These are phyloP conservation scores for Drosophila pseudotalamancana DNA, from an alignment of 2,888 invertebrate genomes.

Conservation along the genomic window DNA sequence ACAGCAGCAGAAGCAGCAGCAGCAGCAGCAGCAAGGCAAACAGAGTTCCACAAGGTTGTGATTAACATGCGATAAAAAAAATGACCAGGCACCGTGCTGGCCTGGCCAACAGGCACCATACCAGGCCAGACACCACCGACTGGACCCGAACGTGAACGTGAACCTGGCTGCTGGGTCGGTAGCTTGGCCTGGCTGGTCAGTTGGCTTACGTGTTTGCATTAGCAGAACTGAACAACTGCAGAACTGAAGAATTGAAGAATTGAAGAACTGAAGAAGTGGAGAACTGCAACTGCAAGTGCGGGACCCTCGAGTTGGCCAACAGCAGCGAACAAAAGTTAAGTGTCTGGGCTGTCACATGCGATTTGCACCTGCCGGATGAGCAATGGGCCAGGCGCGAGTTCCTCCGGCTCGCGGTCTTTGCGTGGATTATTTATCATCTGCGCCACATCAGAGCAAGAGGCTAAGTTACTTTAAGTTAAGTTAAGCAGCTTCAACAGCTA, in stretches of 20 bases:
- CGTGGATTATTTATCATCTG: slow-evolving; percentile 80
- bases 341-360: slow-evolving; percentile 80
- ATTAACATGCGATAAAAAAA: slow-evolving; percentile 80
- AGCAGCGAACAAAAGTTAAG: slow-evolving; percentile 74
- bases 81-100: slow-evolving; percentile 62
- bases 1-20: slow-evolving; percentile 23
- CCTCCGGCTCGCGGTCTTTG: slow-evolving; percentile 51
- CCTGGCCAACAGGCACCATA: slow-evolving; percentile 44
- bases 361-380: slow-evolving; percentile 82
- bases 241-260: too few species aligned
- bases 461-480: slow-evolving; percentile 60
- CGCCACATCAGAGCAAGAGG: slow-evolving; percentile 61
- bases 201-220: slow-evolving; percentile 71
- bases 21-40: slow-evolving; percentile 58
- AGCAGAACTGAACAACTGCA: slow-evolving; percentile 35
- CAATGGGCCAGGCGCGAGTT: slow-evolving; percentile 57
- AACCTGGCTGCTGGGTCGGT: slow-evolving; percentile 27
- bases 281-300: slow-evolving; percentile 29
- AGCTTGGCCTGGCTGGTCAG: slow-evolving; percentile 57
- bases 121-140: slow-evolving; percentile 28
- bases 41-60: slow-evolving; percentile 79
- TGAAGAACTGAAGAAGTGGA: too few species aligned
- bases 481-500: slow-evolving; percentile 71
- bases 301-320: slow-evolving; percentile 36
- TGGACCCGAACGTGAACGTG: slow-evolving; percentile 24